Evolutionary conservation across 1,140 invertebrate species (phyloP).

Genomic region (Megalonaias nervosa): DNA sequence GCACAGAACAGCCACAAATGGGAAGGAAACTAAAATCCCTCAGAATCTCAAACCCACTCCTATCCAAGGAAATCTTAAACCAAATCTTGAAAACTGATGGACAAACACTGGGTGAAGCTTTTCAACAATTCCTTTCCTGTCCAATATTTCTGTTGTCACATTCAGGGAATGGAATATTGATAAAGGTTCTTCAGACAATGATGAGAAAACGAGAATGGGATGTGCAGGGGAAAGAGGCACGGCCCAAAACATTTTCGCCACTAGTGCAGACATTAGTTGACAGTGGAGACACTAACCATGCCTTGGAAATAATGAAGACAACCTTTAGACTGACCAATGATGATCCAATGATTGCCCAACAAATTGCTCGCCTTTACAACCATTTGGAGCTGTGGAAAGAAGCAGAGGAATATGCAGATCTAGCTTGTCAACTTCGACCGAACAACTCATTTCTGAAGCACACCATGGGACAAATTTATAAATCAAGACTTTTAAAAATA

Average conservation of each 20-base stretch:
- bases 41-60: constrained; percentile 13
- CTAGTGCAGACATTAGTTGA: constrained; percentile 20
- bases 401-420: constrained; percentile 23
- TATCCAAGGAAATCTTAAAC: constrained; percentile 22
- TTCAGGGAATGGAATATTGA: constrained; percentile 11
- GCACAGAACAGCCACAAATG: constrained; percentile 2
- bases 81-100: constrained; percentile 1
- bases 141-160: not conserved
- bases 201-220: constrained; percentile 21
- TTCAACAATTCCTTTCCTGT: constrained; percentile 14
- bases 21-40: constrained; percentile 15
- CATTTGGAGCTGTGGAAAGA: constrained; percentile 20
- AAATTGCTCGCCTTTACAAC: constrained; percentile 34
- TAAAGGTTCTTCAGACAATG: constrained; percentile 14
- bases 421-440: constrained; percentile 16
- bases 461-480: constrained; percentile 35
- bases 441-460: constrained; percentile 41
- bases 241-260: constrained; percentile 24
- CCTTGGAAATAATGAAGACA: constrained; percentile 11
- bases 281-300: constrained; percentile 6
- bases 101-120: constrained; percentile 9
- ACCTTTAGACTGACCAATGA: constrained; percentile 15
- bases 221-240: constrained; percentile 2
- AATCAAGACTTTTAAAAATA: constrained; percentile 14
- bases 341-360: constrained; percentile 36